phyloP scores from a whole-genome alignment of 2,113 vertebrate species.

The Vombatus ursinus region DNA sequence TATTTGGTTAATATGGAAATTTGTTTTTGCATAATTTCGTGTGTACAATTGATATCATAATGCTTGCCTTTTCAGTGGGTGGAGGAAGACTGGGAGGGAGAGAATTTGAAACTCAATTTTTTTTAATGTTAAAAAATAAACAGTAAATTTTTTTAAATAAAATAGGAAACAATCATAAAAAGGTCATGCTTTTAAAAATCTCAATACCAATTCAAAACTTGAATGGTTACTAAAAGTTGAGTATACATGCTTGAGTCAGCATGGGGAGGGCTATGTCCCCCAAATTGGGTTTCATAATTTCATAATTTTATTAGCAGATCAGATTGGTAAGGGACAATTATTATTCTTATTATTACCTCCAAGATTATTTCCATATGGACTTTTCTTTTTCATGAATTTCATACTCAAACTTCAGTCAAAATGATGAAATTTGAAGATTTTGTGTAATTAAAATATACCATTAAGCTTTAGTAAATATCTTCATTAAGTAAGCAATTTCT shows the following conservation, averaged over 20 bases:
- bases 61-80: too few relatives aligned
- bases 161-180: neutral
- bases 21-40: neutral
- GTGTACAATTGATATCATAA: neutral
- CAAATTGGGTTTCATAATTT: neutral
- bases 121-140: neutral
- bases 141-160: neutral
- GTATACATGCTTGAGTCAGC: too few relatives aligned
- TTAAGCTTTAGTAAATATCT: neutral
- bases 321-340: accelerated
- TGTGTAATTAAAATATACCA: neutral
- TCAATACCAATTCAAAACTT: neutral
- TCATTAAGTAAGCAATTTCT: too few relatives aligned
- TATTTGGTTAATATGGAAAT: neutral
- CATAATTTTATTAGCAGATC: too few relatives aligned
- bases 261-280: neutral
- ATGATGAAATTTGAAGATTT: too few relatives aligned
- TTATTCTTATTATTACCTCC: neutral
- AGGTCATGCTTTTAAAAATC: neutral
- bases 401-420: neutral
- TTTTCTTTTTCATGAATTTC: neutral
- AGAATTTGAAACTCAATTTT: neutral
- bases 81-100: neutral
- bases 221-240: neutral
- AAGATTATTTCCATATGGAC: neutral